phyloP scores from a whole-genome alignment of 2,797 vertebrate genomes.

The Limosa lapponica region DNA sequence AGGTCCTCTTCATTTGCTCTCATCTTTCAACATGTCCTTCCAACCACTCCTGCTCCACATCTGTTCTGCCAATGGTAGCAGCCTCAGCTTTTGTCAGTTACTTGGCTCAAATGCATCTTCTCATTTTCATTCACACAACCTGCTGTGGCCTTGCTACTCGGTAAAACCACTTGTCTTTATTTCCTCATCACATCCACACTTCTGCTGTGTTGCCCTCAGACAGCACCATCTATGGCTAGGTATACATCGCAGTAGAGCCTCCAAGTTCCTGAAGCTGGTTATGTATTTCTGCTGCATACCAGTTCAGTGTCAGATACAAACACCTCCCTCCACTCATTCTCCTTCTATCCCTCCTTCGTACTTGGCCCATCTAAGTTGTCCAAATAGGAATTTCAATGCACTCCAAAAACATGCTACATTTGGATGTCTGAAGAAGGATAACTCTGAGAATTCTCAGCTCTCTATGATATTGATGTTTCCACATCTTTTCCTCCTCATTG shows the following conservation, averaged over 20 bases:
- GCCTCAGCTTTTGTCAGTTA: neutral
- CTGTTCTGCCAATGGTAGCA: neutral
- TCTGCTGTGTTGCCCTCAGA: neutral
- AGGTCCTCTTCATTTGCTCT: neutral
- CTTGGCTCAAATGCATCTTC: neutral
- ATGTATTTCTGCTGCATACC: neutral
- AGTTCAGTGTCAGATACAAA: neutral
- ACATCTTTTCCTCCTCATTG: neutral
- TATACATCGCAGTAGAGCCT: neutral
- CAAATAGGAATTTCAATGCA: neutral
- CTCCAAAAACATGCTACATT: neutral
- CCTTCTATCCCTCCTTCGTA: neutral
- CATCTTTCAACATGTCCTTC: neutral
- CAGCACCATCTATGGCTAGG: neutral
- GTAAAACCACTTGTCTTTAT: neutral
- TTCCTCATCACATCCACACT: neutral
- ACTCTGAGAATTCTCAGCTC: neutral
- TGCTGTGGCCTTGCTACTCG: neutral
- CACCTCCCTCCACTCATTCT: neutral
- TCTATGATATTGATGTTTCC: neutral
- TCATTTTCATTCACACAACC: neutral
- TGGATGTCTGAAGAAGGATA: neutral
- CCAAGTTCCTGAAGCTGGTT: neutral
- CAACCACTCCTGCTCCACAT: neutral
- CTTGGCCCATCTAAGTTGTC: neutral